Base-by-base conservation (phyloP, 2,797 vertebrate genomes). In the Danionella dracula region DNA sequence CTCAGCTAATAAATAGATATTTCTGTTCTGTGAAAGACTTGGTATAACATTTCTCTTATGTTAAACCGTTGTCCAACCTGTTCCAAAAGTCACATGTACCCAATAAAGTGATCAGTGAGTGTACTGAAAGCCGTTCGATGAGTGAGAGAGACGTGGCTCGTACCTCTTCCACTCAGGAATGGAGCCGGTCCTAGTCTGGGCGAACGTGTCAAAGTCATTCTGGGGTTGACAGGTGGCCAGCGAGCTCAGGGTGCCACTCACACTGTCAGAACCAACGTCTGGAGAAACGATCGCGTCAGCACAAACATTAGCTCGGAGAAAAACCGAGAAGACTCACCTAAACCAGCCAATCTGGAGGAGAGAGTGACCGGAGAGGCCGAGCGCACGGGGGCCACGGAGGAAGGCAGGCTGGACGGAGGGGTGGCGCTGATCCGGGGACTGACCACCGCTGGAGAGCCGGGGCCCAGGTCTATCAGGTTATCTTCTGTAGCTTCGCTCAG, bases 391-490 rank as follows among this genome's bases (percentile, higher is more conserved):
- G 85, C 71, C 68, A 85, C 23, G 20, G 58, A 21, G 63, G 82
- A n/a, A 8, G 82, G 85, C 72, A 88, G 57, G 66, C 78, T 79
- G 72, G 76, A 73, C 1, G 70, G 75, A 0, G 92, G 86, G 1
- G 86, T 88, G 1, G 86, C 82, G 56, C 70, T 90, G 2, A 90
- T 84, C 91, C 94, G 91, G n/a, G 95, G 94, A 83, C 95, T 97
- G 81, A 99, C 92, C 67, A 99, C 97, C 0, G 97, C 95, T 0
- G 97, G 97, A 59, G 97, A 99, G 23, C 96, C 97, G 0, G 97
- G 97, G 34, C 96, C 97, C 40, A 99, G 86, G 80, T 99, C 97
- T 76, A 99, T 99, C 73, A 99, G 89, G 79, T 97, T 98, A 78
- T 99, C 96, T 75, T 98, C 95, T 0, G 93, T 95, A 5, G 96